Conservation (phyloP, 2,113 vertebrate species). For the Lamprologus callipterus region DNA sequence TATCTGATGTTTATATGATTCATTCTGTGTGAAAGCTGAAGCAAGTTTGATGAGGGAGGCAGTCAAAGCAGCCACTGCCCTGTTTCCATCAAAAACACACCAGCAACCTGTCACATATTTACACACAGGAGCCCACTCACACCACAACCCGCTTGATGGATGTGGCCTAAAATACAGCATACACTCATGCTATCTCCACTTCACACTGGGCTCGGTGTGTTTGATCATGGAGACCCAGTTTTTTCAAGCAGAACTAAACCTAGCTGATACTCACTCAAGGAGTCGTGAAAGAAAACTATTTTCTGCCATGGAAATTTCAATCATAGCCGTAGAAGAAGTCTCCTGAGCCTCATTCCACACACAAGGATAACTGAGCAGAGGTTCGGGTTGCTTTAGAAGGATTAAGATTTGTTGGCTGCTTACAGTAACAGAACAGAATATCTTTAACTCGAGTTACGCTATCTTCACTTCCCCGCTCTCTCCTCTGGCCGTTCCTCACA, state of each 20-base stretch:
- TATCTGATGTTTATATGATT: constrained; percentile 21
- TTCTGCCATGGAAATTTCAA: not conserved
- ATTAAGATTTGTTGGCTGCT: not conserved
- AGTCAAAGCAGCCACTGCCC: not conserved
- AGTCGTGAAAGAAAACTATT: not conserved
- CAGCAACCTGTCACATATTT: not conserved
- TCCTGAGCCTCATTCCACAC: not conserved
- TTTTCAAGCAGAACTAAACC: not conserved
- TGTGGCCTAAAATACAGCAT: not conserved
- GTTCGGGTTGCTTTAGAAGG: not conserved
- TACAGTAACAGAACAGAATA: not conserved
- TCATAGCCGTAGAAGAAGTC: not conserved
- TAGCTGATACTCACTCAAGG: not conserved
- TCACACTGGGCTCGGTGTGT: not conserved
- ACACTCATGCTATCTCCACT: not conserved
- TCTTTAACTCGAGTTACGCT: not conserved
- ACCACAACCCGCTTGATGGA: not conserved
- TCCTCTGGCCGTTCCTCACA: not conserved
- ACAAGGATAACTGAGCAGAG: not conserved
- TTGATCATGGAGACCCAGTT: not conserved
- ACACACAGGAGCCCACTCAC: not conserved
- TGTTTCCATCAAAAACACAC: not conserved
- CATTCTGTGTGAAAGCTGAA: constrained; percentile 3
- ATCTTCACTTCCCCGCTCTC: not conserved
- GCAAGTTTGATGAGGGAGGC: not conserved